Evolutionary conservation across 92 coral and sea anemone species (phyloP).

Genomic region (Nematostella vectensis): DNA sequence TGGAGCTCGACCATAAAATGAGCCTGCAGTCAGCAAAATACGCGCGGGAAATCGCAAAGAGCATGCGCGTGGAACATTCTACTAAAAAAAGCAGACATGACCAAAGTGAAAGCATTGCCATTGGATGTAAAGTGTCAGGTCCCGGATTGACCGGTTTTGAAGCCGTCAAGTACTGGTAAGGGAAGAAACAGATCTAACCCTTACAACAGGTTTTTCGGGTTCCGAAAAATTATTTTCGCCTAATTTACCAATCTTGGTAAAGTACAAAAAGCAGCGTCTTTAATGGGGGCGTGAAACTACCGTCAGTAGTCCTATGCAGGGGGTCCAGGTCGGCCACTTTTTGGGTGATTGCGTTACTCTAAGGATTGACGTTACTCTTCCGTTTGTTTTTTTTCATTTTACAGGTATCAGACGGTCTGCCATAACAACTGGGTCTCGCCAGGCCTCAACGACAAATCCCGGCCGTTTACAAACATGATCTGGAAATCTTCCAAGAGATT

Average conservation of each 20-base stretch:
- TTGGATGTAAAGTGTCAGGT: conserved; percentile 66
- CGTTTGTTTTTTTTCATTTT: no score
- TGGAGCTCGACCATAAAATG: conserved; percentile 56
- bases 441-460: conserved; percentile 28
- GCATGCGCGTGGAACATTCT: conserved; percentile 43
- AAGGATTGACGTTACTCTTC: no score
- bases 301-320: no score
- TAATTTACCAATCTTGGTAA: no score
- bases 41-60: conserved; percentile 29
- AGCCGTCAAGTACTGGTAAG: conserved; percentile 71
- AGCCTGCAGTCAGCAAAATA: conserved; percentile 48
- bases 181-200: no score
- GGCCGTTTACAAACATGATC: conserved; percentile 71
- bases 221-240: no score
- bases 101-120: conserved; percentile 70
- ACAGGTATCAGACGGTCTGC: conserved; percentile 86
- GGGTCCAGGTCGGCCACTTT: no score
- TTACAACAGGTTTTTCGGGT: not conserved
- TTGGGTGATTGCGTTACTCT: no score
- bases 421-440: conserved; percentile 57
- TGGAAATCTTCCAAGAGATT: conserved; percentile 58
- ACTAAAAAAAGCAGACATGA: conserved; percentile 23
- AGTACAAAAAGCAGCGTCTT: no score
- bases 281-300: no score
- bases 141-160: conserved; percentile 69